These are phyloP conservation scores for Quadroppia sp. DNA, from an alignment of 2,888 invertebrate genomes.

Conservation along the genomic window DNA sequence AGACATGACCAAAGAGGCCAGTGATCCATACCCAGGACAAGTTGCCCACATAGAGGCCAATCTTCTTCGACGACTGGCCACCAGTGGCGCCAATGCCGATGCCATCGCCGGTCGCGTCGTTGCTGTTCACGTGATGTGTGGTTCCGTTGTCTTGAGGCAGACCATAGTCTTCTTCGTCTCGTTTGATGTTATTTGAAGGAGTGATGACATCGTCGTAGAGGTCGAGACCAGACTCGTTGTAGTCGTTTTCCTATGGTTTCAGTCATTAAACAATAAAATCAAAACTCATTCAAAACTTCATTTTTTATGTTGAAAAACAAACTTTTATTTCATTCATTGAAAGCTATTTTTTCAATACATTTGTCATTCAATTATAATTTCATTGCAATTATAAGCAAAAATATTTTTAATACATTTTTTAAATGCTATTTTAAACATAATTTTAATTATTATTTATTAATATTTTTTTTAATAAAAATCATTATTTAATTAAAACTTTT, in stretches of 20 bases:
- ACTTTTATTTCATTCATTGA: too few relatives aligned
- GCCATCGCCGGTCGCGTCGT: slow-evolving; percentile 37
- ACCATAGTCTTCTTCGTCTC: slow-evolving; percentile 42
- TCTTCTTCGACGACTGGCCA: slow-evolving; percentile 55
- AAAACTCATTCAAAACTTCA: too few relatives aligned
- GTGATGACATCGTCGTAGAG: slow-evolving; percentile 93
- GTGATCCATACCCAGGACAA: slow-evolving; percentile 81
- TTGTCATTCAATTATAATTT: too few relatives aligned
- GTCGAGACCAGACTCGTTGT: slow-evolving; percentile 77
- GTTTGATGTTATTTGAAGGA: slow-evolving; percentile 57
- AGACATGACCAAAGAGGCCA: not conserved
- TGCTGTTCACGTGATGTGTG: slow-evolving; percentile 40
- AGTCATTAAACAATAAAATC: too few relatives aligned
- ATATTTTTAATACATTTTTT: too few relatives aligned
- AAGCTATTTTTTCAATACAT: not conserved
- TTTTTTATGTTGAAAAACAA: too few relatives aligned
- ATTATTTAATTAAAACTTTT: too few relatives aligned
- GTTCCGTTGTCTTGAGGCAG: slow-evolving; percentile 37
- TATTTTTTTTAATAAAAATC: too few relatives aligned
- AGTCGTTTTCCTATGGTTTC: slow-evolving; percentile 51
- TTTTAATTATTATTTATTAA: too few relatives aligned
- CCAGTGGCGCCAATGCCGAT: not conserved
- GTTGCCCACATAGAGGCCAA: slow-evolving; percentile 95
- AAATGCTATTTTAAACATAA: too few relatives aligned
- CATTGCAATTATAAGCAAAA: too few relatives aligned